Conservation (phyloP, 2,888 invertebrate genomes). For the Allygus modestus region DNA sequence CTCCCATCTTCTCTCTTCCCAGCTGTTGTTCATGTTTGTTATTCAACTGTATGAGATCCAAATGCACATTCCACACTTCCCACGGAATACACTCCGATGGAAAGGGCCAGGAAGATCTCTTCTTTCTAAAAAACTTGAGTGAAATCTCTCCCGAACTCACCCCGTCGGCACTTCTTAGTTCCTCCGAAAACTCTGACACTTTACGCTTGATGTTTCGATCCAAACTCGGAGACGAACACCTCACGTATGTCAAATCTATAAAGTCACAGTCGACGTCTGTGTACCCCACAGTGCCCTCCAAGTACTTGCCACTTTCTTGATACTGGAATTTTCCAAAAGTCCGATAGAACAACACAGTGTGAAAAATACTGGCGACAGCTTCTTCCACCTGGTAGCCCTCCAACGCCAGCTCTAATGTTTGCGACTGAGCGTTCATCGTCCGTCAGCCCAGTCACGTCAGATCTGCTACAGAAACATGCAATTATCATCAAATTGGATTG, state of each 20-base stretch:
- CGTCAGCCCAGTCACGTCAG: neutral
- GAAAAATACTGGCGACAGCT: slow-evolving; percentile 62
- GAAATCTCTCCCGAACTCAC: slow-evolving; percentile 52
- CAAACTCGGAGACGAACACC: slow-evolving; percentile 54
- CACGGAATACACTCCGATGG: slow-evolving; percentile 50
- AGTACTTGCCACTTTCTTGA: slow-evolving; percentile 51
- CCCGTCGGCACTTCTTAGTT: slow-evolving; percentile 46
- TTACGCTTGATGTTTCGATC: slow-evolving; percentile 36
- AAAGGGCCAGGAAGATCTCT: slow-evolving; percentile 47
- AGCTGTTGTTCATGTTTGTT: slow-evolving; percentile 40
- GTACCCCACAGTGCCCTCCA: slow-evolving; percentile 59
- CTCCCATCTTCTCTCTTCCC: slow-evolving; percentile 51
- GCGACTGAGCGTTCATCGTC: slow-evolving; percentile 57
- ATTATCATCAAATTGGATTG: neutral
- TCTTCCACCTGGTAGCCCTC: slow-evolving; percentile 60
- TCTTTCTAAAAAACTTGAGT: slow-evolving; percentile 56
- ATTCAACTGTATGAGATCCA: slow-evolving; percentile 50
- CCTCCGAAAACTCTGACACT: slow-evolving; percentile 54
- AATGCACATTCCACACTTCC: slow-evolving; percentile 61
- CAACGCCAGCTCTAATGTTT: slow-evolving; percentile 55
- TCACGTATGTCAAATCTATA: slow-evolving; percentile 59
- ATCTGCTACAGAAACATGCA: slow-evolving; percentile 49
- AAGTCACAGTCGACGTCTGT: slow-evolving; percentile 60
- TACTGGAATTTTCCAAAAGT: slow-evolving; percentile 58
- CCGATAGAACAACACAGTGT: slow-evolving; percentile 58